Base-by-base conservation (phyloP, 2,888 invertebrate species). In the Pomacea canaliculata region DNA sequence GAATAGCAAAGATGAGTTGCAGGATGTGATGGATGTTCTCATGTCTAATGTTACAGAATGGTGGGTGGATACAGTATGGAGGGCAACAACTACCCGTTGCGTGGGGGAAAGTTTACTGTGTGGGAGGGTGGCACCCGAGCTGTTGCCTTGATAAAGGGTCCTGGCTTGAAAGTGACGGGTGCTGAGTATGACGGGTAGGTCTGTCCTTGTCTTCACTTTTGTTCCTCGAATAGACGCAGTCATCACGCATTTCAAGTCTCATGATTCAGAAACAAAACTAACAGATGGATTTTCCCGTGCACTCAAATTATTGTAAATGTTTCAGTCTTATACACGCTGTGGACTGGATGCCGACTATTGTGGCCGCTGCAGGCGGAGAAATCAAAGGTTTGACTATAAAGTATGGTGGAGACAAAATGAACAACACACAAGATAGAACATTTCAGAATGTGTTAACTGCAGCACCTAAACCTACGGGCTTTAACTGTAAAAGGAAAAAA, bases 121-220 rank as follows among this genome's bases (percentile, higher is more conserved):
- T 98, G 96, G 94, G 98, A 98, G 92, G 98, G 98, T 8, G 91
- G 91, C 7, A 91, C 90, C 0, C 84, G 90, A 76, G 91, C 89
- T 0, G 87, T 86, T 10, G 89, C 89, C 23, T 91, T 92, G 79
- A 82, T 91, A 56, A 88, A 90, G 76, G 88, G 91, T 48, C 51
- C 69, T 4, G 76, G 79, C 10, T 65, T 79, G 19, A 71, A 70
- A 18, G 72, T 72, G 1, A 56, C 73, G 4, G 74, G 79, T 1
- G 73, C 74, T 12, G 49, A n/a, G 0, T 73, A 71, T 51, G 71
- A 79, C 8, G 76, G 72, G 79, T 74, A 60, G n/a, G 77, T 65
- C 18, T 70, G 37, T 13, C 23, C 46, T 69, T 67, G 19, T 51
- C 56, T 49, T 60, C 16, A 60, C 4, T 60, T 60, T 60, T 4